Evolutionary conservation across 37 sponge, comb jelly and placozoan genomes (phyloP).

Genomic region (Chondrosia reniformis): DNA sequence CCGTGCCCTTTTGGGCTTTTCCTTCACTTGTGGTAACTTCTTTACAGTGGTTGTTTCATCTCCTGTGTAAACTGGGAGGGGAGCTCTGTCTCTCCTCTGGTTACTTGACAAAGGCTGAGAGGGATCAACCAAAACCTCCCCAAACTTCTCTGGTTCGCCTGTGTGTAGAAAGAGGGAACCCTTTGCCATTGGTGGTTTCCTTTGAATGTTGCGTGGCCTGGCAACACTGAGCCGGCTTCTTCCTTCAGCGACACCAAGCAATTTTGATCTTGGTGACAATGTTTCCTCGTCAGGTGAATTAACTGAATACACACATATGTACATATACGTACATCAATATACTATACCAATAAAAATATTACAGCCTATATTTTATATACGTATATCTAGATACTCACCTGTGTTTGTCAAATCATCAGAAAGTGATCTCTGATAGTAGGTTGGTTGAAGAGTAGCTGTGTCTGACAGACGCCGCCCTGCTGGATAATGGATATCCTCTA

Average conservation of each 20-base stretch:
- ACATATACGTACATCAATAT: slow-evolving; percentile 1
- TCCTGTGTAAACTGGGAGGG: too few species aligned
- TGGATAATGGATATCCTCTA: not conserved
- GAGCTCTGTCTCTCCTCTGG: too few species aligned
- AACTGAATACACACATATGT: slow-evolving; percentile 15
- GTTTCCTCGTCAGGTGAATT: too few species aligned
- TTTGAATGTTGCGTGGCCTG: not conserved
- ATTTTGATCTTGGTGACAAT: not conserved
- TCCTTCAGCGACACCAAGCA: not conserved
- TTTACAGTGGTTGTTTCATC: too few species aligned
- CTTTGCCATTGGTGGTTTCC: not conserved
- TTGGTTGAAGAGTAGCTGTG: not conserved
- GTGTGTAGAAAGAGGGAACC: slow-evolving; percentile 8
- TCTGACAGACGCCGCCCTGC: not conserved
- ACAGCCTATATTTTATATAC: too few species aligned
- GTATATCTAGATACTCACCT: not conserved
- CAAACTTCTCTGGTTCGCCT: not conserved
- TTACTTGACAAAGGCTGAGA: too few species aligned
- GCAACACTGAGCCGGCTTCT: not conserved
- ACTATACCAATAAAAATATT: not conserved
- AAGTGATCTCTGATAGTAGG: not conserved
- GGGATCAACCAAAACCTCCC: not conserved
- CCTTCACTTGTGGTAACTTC: too few species aligned
- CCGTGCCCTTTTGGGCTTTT: too few species aligned
- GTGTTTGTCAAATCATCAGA: not conserved